phyloP scores from a whole-genome alignment of 2,113 vertebrate genomes.

The Brienomyrus longianalis region DNA sequence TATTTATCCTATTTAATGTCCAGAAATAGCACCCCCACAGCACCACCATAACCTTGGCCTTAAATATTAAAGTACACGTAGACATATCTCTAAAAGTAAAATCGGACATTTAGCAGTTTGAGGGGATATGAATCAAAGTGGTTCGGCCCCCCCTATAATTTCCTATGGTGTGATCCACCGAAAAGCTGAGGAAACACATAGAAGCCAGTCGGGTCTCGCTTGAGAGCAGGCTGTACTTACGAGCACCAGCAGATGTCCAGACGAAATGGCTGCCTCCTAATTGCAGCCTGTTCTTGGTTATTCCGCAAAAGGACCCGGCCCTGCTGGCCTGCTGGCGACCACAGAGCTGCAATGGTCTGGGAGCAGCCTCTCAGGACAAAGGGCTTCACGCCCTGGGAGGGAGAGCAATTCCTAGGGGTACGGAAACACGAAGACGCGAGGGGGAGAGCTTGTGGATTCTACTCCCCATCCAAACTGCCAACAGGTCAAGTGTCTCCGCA shows the following conservation, averaged over 20 bases:
- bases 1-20: neutral
- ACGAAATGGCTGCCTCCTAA: constrained; percentile 1
- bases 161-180: neutral
- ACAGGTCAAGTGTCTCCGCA: neutral
- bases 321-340: constrained; percentile 44
- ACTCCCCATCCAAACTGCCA: neutral
- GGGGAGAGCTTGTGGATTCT: constrained; percentile 3
- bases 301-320: constrained; percentile 40
- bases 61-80: neutral
- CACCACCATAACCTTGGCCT: neutral
- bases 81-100: neutral
- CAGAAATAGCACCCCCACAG: neutral
- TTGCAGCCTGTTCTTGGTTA: neutral
- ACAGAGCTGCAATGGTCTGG: constrained; percentile 42
- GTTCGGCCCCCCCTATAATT: neutral
- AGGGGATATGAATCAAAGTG: neutral
- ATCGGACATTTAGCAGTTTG: neutral
- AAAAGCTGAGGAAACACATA: constrained; percentile 3
- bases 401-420: neutral
- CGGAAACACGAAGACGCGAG: neutral
- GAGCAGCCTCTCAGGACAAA: constrained; percentile 21
- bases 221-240: neutral
- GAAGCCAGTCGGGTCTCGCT: neutral
- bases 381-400: neutral
- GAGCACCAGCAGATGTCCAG: neutral